phyloP scores from a whole-genome alignment of 1,140 invertebrate genomes.

The Schmidtea mediterranea region DNA sequence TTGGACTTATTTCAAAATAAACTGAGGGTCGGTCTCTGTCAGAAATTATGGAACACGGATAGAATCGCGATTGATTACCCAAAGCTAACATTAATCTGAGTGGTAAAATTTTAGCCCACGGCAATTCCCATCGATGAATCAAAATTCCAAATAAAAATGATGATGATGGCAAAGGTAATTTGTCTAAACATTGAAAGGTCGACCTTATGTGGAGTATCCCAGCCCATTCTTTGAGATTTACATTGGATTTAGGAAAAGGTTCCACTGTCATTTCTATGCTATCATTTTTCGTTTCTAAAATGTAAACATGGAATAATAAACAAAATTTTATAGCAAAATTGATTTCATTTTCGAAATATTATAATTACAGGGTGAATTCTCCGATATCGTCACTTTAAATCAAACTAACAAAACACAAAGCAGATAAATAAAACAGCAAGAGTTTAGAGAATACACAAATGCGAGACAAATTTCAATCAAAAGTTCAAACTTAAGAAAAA shows the following conservation, averaged over 20 bases:
- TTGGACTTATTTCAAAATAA: conserved; percentile 60
- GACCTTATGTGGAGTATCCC: conserved; percentile 55
- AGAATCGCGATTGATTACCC: conserved; percentile 16
- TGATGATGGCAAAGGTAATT: conserved; percentile 40
- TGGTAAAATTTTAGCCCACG: conserved; percentile 58
- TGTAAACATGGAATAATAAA: conserved; percentile 9
- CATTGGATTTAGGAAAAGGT: conserved; percentile 33
- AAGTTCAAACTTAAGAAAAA: no score
- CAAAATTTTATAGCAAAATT: conserved; percentile 41
- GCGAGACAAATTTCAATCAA: no score
- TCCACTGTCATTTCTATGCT: neutral
- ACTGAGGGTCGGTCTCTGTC: conserved; percentile 47
- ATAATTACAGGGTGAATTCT: conserved; percentile 18
- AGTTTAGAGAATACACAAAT: no score
- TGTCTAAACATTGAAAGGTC: conserved; percentile 52
- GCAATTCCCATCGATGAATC: conserved; percentile 55
- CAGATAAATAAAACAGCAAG: no score
- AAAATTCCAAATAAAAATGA: conserved; percentile 52
- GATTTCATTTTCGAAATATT: conserved; percentile 40
- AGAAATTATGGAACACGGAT: conserved; percentile 57
- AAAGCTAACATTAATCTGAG: conserved; percentile 30
- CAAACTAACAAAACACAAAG: no score
- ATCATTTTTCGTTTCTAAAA: conserved; percentile 12
- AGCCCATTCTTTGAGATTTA: conserved; percentile 50
- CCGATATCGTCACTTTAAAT: no score